Base-by-base conservation (phyloP, 30 jellyfish, hydroid and myxozoan genomes). In the Nemopilema nomurai region DNA sequence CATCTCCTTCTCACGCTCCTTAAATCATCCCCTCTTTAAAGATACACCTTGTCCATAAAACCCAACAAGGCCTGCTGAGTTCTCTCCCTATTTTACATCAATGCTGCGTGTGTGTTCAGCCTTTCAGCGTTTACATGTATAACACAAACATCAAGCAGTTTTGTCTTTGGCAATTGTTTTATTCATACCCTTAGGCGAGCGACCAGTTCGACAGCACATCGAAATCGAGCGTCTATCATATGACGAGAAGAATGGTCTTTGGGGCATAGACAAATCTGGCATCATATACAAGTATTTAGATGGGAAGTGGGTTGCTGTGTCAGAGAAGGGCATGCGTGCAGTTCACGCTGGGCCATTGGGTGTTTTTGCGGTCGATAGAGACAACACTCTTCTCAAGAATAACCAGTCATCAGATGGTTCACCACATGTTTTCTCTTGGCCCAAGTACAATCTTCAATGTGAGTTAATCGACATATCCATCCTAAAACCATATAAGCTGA, bases 201-300 rank as follows among this genome's bases (percentile, higher is more conserved):
- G 71, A 71, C 71, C 91, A 3, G 72, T 71, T 16, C 81, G 73
- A 9, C 52, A 74, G n/a, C 19, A 49, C 49, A 83, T 83, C 41
- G 63, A 66, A 7, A 69, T 83, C 80, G 52, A 64, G 49, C 28
- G 28, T 72, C 31, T 83, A 51, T 50, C 91, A 6, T 19, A 32
- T 6, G 41, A 18, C 31, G 86, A 71, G 32, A 80, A 72, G 19
- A 71, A 83, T 18, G 82, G 67, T 18, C 25, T 83, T 3, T 83
- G 91, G 91, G 91, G 80, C 4, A 24, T 83, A 17, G 91, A 83
- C 76, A 29, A 70, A 20, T 25, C 57, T 17, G 76, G 74, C n/a
- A 71, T 27, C 20, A 65, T 69, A 1, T 83, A 83, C 68, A 49
- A 49, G 62, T 83, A 70, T 71, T 24, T 9, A 27, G 53, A 41